phyloP scores from a whole-genome alignment of 2,888 invertebrate genomes.

The Polymixis flavicincta region DNA sequence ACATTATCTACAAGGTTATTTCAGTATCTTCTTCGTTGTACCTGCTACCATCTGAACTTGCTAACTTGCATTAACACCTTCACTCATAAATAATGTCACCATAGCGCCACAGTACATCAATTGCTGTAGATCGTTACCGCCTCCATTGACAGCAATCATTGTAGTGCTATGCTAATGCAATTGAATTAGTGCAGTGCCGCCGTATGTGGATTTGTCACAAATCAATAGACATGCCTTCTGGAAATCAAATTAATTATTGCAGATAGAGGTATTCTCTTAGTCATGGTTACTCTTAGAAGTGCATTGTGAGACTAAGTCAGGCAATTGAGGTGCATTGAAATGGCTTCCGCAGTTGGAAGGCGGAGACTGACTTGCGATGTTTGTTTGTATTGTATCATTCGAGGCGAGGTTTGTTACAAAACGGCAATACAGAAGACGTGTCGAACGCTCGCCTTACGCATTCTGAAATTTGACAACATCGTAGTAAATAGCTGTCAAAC shows the following conservation, averaged over 20 bases:
- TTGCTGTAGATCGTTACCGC: conserved; percentile 12
- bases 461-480: not conserved
- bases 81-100: not conserved
- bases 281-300: conserved; percentile 5
- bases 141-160: conserved; percentile 25
- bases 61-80: not conserved
- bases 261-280: conserved; percentile 20
- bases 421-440: too few relatives aligned
- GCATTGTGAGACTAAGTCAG: not conserved
- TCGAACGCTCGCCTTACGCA: too few relatives aligned
- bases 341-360: not conserved
- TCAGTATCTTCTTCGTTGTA: not conserved
- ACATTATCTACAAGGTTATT: not conserved
- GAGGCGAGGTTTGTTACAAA: too few relatives aligned
- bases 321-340: not conserved
- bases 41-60: not conserved
- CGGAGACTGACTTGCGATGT: too few relatives aligned
- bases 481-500: too few relatives aligned
- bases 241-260: conserved; percentile 60
- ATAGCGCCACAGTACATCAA: not conserved
- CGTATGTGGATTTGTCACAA: conserved; percentile 49
- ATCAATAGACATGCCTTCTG: conserved; percentile 52
- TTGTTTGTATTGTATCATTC: too few relatives aligned
- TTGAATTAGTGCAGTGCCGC: conserved; percentile 49
- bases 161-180: conserved; percentile 52